Conservation (phyloP, 2,113 vertebrate genomes). For the Leptobrachium leishanense region DNA sequence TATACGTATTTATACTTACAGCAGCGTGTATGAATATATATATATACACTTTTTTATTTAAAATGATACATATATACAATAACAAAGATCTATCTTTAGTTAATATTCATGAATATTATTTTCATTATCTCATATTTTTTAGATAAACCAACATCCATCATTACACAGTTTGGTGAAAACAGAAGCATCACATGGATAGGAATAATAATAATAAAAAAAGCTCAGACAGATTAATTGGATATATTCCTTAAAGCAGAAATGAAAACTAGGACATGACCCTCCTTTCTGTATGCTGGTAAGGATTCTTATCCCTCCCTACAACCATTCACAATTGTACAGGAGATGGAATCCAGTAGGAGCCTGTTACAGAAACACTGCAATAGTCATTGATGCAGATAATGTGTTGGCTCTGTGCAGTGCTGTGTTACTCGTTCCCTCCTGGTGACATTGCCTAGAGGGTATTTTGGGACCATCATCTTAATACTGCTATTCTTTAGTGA, state of each 20-base stretch:
- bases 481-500: constrained; percentile 9
- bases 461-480: constrained; percentile 24
- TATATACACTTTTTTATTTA: too few relatives aligned
- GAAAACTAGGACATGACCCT: neutral
- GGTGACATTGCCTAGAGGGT: constrained; percentile 30
- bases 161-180: too few relatives aligned
- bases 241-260: neutral
- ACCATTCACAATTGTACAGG: constrained; percentile 51
- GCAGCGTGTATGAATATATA: too few relatives aligned
- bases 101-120: too few relatives aligned
- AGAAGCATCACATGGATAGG: too few relatives aligned
- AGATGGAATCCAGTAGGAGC: constrained; percentile 46
- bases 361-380: constrained; percentile 16
- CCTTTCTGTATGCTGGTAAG: neutral
- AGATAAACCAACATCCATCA: too few relatives aligned
- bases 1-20: too few relatives aligned
- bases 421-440: constrained; percentile 32
- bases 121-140: too few relatives aligned
- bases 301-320: constrained; percentile 3
- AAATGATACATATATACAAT: too few relatives aligned
- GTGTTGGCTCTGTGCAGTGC: constrained; percentile 14
- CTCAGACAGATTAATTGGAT: constrained; percentile 1
- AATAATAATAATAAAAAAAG: neutral
- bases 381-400: constrained; percentile 30
- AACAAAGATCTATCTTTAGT: too few relatives aligned